Evolutionary conservation across 2,888 invertebrate genomes (phyloP), one percentile per base, ranked within the genome.

Genomic region (Platynereis dumerilii): DNA sequence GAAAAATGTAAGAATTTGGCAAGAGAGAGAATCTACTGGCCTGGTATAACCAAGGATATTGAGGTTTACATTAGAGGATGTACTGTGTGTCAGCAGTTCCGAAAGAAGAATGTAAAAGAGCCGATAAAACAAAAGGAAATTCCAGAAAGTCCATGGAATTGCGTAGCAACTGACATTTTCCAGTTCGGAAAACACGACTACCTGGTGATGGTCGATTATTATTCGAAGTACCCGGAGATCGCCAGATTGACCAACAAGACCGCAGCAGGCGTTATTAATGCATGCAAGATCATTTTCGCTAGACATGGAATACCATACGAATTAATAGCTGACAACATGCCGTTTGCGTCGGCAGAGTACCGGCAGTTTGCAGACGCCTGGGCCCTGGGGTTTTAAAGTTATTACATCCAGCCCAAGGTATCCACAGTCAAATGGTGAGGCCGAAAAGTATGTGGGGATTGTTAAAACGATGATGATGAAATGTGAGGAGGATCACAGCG

Each of bases 291-390:
- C 22, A 48, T n/a, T 3, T 48, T 48, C 17, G 48, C 20, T 5
- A 48, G 48, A 48, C 22, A 20, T n/a, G 48, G 48, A 48, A 48
- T 48, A 5, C 22, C 48, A 12, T 5, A 48, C 3, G 17, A 5
- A 48, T 5, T 48, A 48, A 48, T n/a, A 5, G 3, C 20, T 5
- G 48, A 48, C 22, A 48, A 48, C 48, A n/a, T 3, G 5, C 48
- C 48, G 5, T 48, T 10, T 22, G n/a, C 7, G 3, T 20, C 20
- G 3, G n/a, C 48, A 48, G 10, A 5, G 48, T 48, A 10, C n/a
- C n/a, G 48, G 3, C n/a, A 20, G 48, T 48, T 48, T 48, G 48
- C n/a, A n/a, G n/a, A n/a, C n/a, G n/a, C n/a, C n/a, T 20, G 48
- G 3, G 17, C 22, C 7, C 5, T 48, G n/a, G 7, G 48, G 22